Percentiles rank a stretch among this genome's conserved stretches.
Conservation (phyloP, 2,797 vertebrate genomes). For the Sibirionetta formosa region DNA sequence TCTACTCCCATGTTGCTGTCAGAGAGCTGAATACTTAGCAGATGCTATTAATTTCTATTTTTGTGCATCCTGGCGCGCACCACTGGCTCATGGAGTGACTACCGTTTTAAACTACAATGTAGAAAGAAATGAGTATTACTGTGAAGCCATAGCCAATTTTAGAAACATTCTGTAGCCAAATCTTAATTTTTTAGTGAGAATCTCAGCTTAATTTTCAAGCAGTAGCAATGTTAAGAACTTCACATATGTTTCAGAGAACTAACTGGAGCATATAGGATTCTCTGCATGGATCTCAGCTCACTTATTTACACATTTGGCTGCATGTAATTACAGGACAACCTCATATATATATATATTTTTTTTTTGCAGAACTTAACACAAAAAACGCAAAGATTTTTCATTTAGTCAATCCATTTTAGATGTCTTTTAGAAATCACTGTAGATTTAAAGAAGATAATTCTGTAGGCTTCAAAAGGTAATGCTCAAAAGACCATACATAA, state of each 20-base stretch:
- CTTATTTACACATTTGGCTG: not conserved
- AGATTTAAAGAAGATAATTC: not conserved
- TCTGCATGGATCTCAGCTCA: not conserved
- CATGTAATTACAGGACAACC: not conserved
- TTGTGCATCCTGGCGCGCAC: not conserved
- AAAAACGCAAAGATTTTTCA: not conserved
- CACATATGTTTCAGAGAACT: constrained; percentile 5
- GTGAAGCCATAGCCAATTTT: constrained; percentile 18
- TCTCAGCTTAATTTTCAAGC: constrained; percentile 45
- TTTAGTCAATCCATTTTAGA: not conserved
- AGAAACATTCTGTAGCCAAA: constrained; percentile 35
- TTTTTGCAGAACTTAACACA: not conserved
- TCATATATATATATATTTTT: not conserved
- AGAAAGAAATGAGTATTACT: constrained; percentile 16
- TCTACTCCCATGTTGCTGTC: not conserved
- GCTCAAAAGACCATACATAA: not conserved
- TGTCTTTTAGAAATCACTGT: not conserved
- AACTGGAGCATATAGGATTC: not conserved
- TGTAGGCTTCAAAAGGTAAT: not conserved
- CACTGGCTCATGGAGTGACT: not conserved
- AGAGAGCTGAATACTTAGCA: not conserved
- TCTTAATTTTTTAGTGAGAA: not conserved
- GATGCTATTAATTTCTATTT: not conserved
- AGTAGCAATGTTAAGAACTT: constrained; percentile 20
- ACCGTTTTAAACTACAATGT: not conserved